Evolutionary conservation across 2,888 invertebrate genomes (phyloP).

Genomic region (Muschampia plurimacula): DNA sequence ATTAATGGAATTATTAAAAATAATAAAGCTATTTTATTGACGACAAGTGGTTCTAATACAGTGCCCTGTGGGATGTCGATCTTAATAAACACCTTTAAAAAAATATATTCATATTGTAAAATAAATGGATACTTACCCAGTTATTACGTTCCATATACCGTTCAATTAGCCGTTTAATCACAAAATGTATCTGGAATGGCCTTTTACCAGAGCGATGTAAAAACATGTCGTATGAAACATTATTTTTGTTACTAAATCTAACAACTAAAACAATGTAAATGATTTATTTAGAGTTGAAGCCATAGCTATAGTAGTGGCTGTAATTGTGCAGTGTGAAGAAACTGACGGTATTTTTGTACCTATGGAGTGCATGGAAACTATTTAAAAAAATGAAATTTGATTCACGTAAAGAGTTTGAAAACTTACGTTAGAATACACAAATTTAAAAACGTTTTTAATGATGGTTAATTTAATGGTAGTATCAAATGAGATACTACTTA

Average conservation of each 20-base stretch:
- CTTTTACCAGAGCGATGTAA: slow-evolving; percentile 3
- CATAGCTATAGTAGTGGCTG: not conserved
- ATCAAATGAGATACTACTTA: not conserved
- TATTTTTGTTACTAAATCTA: not conserved
- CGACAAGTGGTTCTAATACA: not conserved
- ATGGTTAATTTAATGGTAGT: not conserved
- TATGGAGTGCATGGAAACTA: too few relatives aligned
- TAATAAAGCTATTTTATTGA: too few relatives aligned
- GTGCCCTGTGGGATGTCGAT: not conserved
- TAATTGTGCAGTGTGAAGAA: too few relatives aligned
- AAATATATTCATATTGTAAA: not conserved
- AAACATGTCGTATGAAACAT: not conserved
- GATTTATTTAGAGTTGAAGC: not conserved
- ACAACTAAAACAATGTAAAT: not conserved
- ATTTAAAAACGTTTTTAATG: too few relatives aligned
- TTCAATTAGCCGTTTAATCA: slow-evolving; percentile 11
- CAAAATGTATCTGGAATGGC: slow-evolving; percentile 9
- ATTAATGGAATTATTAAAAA: too few relatives aligned
- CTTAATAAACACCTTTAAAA: not conserved
- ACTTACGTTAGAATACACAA: too few relatives aligned
- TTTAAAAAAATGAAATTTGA: not conserved
- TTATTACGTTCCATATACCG: slow-evolving; percentile 3
- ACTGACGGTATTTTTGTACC: too few relatives aligned
- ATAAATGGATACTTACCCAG: slow-evolving; percentile 18
- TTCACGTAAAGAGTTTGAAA: not conserved